These are phyloP conservation scores for Contarinia nasturtii DNA, from an alignment of 1,140 invertebrate species.

Conservation along the genomic window DNA sequence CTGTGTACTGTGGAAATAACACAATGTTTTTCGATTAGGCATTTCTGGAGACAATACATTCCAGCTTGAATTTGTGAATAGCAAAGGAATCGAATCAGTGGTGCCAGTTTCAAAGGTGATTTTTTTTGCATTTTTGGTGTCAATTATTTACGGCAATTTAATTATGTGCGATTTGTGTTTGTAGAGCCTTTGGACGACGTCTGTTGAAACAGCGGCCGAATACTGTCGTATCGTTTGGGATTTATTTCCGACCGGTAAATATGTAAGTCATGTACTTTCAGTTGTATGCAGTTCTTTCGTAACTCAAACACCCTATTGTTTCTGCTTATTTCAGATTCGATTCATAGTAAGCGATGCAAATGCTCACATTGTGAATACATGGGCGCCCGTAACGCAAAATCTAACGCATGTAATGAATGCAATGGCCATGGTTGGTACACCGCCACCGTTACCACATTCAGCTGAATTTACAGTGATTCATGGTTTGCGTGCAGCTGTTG, in stretches of 20 bases:
- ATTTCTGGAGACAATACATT: conserved; percentile 70
- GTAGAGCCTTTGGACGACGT: conserved; percentile 83
- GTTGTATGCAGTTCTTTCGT: too few species aligned
- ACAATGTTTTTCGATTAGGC: conserved; percentile 12
- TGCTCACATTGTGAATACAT: conserved; percentile 63
- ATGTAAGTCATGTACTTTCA: conserved; percentile 51
- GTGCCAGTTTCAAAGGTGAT: conserved; percentile 49
- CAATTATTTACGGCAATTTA: too few species aligned
- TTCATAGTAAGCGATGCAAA: conserved; percentile 68
- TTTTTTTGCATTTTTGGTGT: too few species aligned
- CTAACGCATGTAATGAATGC: conserved; percentile 60
- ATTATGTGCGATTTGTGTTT: too few species aligned
- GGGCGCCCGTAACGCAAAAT: conserved; percentile 62
- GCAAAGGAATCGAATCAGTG: conserved; percentile 24
- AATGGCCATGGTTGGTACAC: conserved; percentile 50
- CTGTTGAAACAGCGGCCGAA: conserved; percentile 83
- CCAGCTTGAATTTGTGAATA: conserved; percentile 73
- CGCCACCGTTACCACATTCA: conserved; percentile 25
- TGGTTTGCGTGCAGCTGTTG: conserved; percentile 70
- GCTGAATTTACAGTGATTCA: conserved; percentile 58
- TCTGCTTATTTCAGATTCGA: conserved; percentile 36
- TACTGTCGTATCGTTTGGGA: conserved; percentile 95
- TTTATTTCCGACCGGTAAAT: conserved; percentile 71
- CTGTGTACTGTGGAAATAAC: too few species aligned
- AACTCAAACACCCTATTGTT: too few species aligned